These are phyloP conservation scores for Ditula angustiorana DNA, from an alignment of 2,888 invertebrate genomes.

Conservation along the genomic window DNA sequence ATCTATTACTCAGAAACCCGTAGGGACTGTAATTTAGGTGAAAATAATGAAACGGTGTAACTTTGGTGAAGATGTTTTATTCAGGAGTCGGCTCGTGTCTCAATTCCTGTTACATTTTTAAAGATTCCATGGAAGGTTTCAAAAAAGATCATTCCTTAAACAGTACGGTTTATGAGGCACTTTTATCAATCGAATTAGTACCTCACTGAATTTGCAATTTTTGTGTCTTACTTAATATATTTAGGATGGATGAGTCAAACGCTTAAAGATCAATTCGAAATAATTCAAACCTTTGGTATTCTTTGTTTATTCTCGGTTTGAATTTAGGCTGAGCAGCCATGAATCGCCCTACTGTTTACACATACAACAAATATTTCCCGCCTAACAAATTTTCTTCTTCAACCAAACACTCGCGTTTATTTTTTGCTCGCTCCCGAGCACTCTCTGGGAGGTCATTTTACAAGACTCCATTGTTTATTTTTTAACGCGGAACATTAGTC, in stretches of 20 bases:
- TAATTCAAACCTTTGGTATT: conserved; percentile 13
- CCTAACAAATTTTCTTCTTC: conserved; percentile 41
- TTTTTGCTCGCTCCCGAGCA: conserved; percentile 47
- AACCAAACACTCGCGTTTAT: conserved; percentile 48
- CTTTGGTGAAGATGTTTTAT: conserved; percentile 60
- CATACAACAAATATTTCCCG: conserved; percentile 31
- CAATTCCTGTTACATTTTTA: conserved; percentile 33
- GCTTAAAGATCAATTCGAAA: neutral
- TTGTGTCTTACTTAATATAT: neutral
- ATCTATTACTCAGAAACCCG: conserved; percentile 55
- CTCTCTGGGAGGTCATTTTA: conserved; percentile 51
- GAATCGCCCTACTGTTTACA: conserved; percentile 33
- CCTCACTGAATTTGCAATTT: neutral
- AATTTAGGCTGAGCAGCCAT: conserved; percentile 33
- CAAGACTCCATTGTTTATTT: conserved; percentile 51
- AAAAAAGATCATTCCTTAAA: neutral
- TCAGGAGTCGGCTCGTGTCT: conserved; percentile 46
- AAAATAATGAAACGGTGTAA: conserved; percentile 68
- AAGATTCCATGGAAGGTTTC: conserved; percentile 5
- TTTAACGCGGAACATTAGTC: conserved; percentile 54
- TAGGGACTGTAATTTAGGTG: conserved; percentile 61
- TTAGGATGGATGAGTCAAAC: conserved; percentile 4
- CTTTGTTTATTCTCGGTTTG: conserved; percentile 29
- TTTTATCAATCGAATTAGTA: neutral
- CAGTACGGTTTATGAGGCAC: neutral